Evolutionary conservation across 2,888 invertebrate genomes (phyloP).

Genomic region (Ormyrus nitidulus): DNA sequence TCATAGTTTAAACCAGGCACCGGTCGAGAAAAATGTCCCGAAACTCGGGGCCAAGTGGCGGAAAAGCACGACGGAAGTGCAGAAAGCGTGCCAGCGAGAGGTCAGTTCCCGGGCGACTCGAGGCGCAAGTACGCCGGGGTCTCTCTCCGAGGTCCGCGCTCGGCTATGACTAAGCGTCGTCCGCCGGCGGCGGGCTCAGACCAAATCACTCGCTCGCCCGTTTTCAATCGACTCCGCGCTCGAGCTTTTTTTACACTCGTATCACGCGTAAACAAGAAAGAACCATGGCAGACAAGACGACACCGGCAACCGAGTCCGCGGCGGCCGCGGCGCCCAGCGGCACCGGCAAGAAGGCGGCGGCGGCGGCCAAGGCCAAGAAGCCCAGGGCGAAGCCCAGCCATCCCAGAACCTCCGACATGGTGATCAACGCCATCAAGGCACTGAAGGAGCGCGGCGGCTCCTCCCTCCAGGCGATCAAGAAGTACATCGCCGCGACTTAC

Average conservation of each 20-base stretch:
- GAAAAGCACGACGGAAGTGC: slow-evolving; percentile 34
- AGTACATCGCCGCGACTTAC: slow-evolving; percentile 80
- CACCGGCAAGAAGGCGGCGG: slow-evolving; percentile 20
- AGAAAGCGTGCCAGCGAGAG: slow-evolving; percentile 50
- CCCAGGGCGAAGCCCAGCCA: slow-evolving; percentile 68
- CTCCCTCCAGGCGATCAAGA: slow-evolving; percentile 79
- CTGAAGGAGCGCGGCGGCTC: slow-evolving; percentile 79
- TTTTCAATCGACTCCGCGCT: background rate
- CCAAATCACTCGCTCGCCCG: background rate
- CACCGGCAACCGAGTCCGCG: slow-evolving; percentile 18
- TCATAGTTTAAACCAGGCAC: slow-evolving; percentile 16
- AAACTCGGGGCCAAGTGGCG: background rate
- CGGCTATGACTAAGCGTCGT: slow-evolving; percentile 38
- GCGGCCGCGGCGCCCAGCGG: slow-evolving; percentile 25
- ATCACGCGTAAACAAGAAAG: background rate
- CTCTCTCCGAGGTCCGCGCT: slow-evolving; percentile 68
- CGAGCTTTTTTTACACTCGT: background rate
- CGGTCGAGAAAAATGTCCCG: background rate
- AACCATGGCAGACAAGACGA: slow-evolving; percentile 17
- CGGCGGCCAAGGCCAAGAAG: slow-evolving; percentile 43
- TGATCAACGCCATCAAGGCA: slow-evolving; percentile 77
- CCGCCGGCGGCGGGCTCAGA: background rate
- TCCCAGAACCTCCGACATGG: slow-evolving; percentile 78
- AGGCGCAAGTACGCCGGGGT: slow-evolving; percentile 57
- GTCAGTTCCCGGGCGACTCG: slow-evolving; percentile 20